Evolutionary conservation across 2,113 vertebrate genomes (phyloP), one percentile per base, ranked within the genome.

Genomic region (Coturnix japonica): DNA sequence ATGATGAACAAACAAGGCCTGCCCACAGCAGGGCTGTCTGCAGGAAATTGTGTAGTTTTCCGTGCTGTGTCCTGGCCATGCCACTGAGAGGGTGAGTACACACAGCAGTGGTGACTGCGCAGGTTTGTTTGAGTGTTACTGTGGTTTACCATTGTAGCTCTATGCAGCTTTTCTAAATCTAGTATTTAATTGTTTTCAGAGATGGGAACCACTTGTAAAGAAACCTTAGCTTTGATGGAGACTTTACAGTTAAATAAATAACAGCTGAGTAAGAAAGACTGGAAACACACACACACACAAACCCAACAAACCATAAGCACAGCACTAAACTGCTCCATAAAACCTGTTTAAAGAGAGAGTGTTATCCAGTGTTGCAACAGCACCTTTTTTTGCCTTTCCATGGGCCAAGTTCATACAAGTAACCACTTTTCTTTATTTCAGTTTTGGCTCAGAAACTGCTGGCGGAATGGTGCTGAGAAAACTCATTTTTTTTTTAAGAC

Each of bases 201-300:
- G 85, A 75, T 75, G 91, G 69, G 69, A 95, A 87, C 91, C 54
- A 54, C 75, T 77, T 73, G 84, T 88, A 95, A 93, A 73, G 59
- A 93, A 95, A 83, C 64, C n/a, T 65, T 15, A 87, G 59, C 26
- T 30, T 91, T 80, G 51, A 18, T 10, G 39, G 80, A 80, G 43
- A 73, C 49, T 94, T 96, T 85, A 88, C 66, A 54, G 84, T 87
- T 91, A 93, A 90, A 92, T 95, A 94, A 94, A 94, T 77, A 81
- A 93, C 53, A 0, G 13, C 79, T 86, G 87, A 86, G 90, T 94
- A 81, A 92, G 94, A 88, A 81, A 69, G 66, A 46, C 43, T 63
- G 64, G 80, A 64, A 67, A 77, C 31, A 69, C 81, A 25, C 11
- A 49, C 39, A 41, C 39, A 41, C 39, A 41, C 39, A 25, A 53